Percentiles rank a stretch among this genome's conserved stretches.
Conservation (phyloP, 2,113 vertebrate genomes). For the Ginglymostoma cirratum region DNA sequence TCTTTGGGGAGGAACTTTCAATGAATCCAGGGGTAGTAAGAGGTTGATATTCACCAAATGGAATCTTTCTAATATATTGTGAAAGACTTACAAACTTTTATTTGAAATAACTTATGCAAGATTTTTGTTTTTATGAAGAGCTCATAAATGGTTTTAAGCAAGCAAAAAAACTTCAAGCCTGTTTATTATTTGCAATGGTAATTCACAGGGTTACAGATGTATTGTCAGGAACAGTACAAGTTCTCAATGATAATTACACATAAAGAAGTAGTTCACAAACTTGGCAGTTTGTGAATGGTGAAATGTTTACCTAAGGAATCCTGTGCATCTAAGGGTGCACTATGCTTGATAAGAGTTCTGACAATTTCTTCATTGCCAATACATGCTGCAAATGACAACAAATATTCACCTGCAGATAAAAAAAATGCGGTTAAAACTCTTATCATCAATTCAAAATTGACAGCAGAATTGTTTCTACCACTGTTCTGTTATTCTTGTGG, state of each 20-base stretch:
- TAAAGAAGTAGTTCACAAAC: not conserved
- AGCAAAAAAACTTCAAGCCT: not conserved
- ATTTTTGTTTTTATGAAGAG: not conserved
- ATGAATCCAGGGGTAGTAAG: not conserved
- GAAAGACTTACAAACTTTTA: not conserved
- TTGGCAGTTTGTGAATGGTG: not conserved
- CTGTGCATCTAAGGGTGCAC: conserved; percentile 31
- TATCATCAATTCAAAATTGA: not conserved
- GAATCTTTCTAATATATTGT: not conserved
- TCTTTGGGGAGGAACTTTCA: not conserved
- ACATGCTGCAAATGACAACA: conserved; percentile 40
- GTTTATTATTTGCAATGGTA: not conserved
- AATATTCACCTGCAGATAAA: conserved; percentile 35
- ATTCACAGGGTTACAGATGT: not conserved
- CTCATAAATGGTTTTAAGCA: not conserved
- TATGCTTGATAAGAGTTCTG: conserved; percentile 38
- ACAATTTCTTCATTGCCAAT: conserved; percentile 39
- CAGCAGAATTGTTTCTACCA: not conserved
- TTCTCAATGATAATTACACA: not conserved
- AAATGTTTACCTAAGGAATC: conserved; percentile 34
- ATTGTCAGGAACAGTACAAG: not conserved
- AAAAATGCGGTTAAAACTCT: not conserved
- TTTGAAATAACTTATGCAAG: not conserved
- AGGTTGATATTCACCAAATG: not conserved
- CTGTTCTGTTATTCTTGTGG: not conserved